Conservation (phyloP, 2,888 invertebrate species). For the Mythimna lalbum region DNA sequence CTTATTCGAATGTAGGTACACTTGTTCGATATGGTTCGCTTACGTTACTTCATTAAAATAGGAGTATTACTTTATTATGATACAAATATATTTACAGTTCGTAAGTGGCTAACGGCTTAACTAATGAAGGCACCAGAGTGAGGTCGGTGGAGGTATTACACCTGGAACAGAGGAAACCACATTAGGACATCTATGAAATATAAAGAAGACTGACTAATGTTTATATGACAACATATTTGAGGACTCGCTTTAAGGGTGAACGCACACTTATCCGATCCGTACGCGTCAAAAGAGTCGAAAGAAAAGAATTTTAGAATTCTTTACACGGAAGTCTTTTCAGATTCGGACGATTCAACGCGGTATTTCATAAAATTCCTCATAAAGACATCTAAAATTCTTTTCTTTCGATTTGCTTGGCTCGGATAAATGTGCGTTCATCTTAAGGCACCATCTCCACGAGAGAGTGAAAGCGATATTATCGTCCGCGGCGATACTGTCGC, state of each 20-base stretch:
- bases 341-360: too few species aligned
- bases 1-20: slow-evolving; percentile 81
- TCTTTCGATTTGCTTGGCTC: too few species aligned
- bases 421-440: too few species aligned
- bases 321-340: too few species aligned
- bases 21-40: slow-evolving; percentile 87
- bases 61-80: slow-evolving; percentile 82
- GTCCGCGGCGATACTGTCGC: neutral
- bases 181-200: neutral
- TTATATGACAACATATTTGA: neutral
- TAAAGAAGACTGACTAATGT: neutral
- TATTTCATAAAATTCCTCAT: too few species aligned
- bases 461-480: neutral
- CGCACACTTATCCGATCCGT: too few species aligned
- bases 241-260: neutral
- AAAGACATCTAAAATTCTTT: too few species aligned
- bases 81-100: slow-evolving; percentile 87
- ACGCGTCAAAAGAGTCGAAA: too few species aligned
- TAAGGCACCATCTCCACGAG: neutral
- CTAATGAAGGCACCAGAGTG: slow-evolving; percentile 90
- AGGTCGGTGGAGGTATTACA: slow-evolving; percentile 89
- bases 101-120: slow-evolving; percentile 82
- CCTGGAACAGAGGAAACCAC: slow-evolving; percentile 69
- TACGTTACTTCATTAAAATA: slow-evolving; percentile 75
- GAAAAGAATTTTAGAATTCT: too few species aligned